A percentile compares a stretch with the other conserved stretches of the same genome.
Evolutionary conservation across 2,113 vertebrate genomes (phyloP).

Genomic region (Channa argus): DNA sequence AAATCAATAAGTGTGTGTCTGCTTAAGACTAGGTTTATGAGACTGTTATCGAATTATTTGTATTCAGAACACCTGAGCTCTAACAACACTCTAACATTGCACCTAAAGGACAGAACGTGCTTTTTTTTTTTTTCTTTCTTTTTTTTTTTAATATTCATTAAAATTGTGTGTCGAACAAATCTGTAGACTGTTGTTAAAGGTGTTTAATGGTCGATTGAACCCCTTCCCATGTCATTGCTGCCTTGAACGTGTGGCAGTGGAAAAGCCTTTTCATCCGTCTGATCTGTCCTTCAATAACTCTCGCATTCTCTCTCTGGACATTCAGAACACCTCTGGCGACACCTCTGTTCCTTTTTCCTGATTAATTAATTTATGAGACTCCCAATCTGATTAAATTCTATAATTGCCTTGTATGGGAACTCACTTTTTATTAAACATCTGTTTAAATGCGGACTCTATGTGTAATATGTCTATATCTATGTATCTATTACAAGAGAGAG

Average conservation of each 20-base stretch:
- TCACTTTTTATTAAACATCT: conserved; percentile 81
- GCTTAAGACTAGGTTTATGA: conserved; percentile 47
- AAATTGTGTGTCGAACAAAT: conserved; percentile 75
- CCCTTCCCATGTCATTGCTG: conserved; percentile 41
- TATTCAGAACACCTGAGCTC: conserved; percentile 50
- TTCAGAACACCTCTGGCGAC: conserved; percentile 56
- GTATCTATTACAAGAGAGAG: too few species aligned
- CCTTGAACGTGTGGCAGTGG: conserved; percentile 65
- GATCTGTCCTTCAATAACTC: conserved; percentile 48
- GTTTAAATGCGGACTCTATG: conserved; percentile 80
- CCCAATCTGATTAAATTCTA: conserved; percentile 79
- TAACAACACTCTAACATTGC: conserved; percentile 33
- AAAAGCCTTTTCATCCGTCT: conserved; percentile 50
- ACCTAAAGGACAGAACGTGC: conserved; percentile 47
- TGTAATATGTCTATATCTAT: too few species aligned
- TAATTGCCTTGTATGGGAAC: conserved; percentile 83
- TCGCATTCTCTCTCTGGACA: conserved; percentile 55
- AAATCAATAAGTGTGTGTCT: conserved; percentile 29
- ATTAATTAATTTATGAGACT: conserved; percentile 82
- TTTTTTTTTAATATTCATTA: conserved; percentile 63
- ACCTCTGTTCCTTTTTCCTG: conserved; percentile 53
- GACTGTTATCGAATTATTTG: conserved; percentile 66
- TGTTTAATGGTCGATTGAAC: conserved; percentile 23
- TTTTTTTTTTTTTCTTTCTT: conserved; percentile 59
- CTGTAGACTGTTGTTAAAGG: conserved; percentile 22